Evolutionary conservation across 2,113 vertebrate species (phyloP).

Genomic region (Seriola aureovittata): DNA sequence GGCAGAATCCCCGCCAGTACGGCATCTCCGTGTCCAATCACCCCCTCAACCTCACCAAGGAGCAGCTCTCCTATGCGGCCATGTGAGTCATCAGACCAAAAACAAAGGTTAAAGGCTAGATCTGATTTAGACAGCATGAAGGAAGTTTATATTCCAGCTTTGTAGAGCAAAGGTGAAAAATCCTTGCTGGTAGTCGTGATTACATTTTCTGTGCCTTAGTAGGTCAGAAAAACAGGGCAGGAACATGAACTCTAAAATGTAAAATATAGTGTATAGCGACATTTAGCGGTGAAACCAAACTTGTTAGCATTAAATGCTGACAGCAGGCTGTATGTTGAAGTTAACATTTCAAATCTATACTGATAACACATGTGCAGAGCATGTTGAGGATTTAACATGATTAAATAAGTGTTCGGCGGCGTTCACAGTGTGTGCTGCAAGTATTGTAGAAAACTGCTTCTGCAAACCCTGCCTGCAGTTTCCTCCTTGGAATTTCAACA

Average conservation of each 20-base stretch:
- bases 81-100: conserved; percentile 86
- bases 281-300: not conserved
- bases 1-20: conserved; percentile 84
- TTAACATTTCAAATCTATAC: not conserved
- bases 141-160: not conserved
- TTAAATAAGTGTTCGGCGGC: not conserved
- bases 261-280: not conserved
- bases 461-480: not conserved
- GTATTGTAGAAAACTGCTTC: not conserved
- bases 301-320: not conserved
- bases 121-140: not conserved
- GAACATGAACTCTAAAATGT: not conserved
- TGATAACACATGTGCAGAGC: not conserved
- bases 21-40: conserved; percentile 95
- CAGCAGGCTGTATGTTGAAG: not conserved
- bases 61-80: conserved; percentile 91
- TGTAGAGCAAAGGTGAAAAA: not conserved
- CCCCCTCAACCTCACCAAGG: conserved; percentile 95
- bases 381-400: not conserved
- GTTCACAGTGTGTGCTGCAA: not conserved
- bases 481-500: not conserved
- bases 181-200: not conserved
- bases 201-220: not conserved
- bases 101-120: not conserved
- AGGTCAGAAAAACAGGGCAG: conserved; percentile 2